Conservation (phyloP, 1,140 invertebrate genomes). For the Glomeris maerens region DNA sequence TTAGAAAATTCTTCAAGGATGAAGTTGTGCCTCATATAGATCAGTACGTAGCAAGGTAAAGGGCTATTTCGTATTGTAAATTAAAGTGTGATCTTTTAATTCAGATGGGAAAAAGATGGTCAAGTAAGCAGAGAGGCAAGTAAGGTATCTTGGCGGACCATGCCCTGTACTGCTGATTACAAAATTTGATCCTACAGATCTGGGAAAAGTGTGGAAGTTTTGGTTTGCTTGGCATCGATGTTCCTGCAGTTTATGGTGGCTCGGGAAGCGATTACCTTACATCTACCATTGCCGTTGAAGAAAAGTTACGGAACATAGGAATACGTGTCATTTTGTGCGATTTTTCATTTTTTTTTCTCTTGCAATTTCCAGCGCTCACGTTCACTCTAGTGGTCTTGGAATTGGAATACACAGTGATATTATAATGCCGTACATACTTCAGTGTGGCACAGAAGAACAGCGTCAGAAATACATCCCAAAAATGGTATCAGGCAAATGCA, state of each 20-base stretch:
- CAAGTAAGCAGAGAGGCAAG: slow-evolving; percentile 28
- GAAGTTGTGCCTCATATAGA: slow-evolving; percentile 32
- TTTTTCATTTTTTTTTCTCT: no score
- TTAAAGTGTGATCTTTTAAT: no score
- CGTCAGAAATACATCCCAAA: slow-evolving; percentile 33
- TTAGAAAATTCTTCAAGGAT: slow-evolving; percentile 33
- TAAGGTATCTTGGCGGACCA: no score
- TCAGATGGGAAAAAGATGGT: slow-evolving; percentile 34
- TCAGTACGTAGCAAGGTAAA: no score
- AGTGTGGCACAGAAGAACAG: slow-evolving; percentile 35
- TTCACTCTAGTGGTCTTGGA: slow-evolving; percentile 32
- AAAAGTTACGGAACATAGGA: slow-evolving; percentile 32
- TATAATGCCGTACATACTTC: slow-evolving; percentile 36
- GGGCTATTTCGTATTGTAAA: no score
- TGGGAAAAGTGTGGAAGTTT: slow-evolving; percentile 33
- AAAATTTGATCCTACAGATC: slow-evolving; percentile 21
- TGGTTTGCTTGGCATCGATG: slow-evolving; percentile 35
- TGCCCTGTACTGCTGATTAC: no score
- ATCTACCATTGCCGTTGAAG: slow-evolving; percentile 33
- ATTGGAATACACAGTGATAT: slow-evolving; percentile 36
- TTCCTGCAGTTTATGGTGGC: slow-evolving; percentile 31
- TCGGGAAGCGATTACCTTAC: slow-evolving; percentile 33
- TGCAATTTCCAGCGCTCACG: slow-evolving; percentile 30
- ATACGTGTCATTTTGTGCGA: no score
- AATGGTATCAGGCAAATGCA: slow-evolving; percentile 32